Evolutionary conservation across 2,888 invertebrate genomes (phyloP), one percentile per base, ranked within the genome.

Genomic region (Glyphotaelius pellucidus): DNA sequence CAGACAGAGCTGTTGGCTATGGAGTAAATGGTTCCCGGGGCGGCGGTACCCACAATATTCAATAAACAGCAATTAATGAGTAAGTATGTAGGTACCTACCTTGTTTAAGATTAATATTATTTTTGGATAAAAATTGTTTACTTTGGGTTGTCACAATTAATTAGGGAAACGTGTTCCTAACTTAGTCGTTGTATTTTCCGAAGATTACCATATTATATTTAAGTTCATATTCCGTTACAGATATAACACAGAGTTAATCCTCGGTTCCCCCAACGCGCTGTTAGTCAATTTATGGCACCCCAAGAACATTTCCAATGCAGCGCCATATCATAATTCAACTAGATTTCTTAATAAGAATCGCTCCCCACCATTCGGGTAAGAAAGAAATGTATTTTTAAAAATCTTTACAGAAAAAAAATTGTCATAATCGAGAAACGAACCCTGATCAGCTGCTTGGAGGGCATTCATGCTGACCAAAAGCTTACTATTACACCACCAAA

Each of bases 311-410:
- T 89, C 42, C 80, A n/a, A 89, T 89, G 80, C 80, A 38, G 30
- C 2, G 25, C 52, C 15, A 84, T 84, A 79, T 52, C 42, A 90
- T 91, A 91, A 91, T 67, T 91, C 80, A 90, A 80, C 47, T n/a
- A 80, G 84, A 89, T 91, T 89, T 90, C 89, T 91, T 89, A 91
- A 91, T 91, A 91, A 91, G 52, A 52, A 52, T 19, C 9, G 25
- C 25, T 25, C 25, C 67, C 67, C n/a, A 67, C 19, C 25, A 25
- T 67, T 67, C 67, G 25, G 67, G 1, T 67, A 0, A 9, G 9
- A 25, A 25, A n/a, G 7, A n/a, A 67, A 25, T 67, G 67, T 25
- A 42, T 42, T 42, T 42, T 12, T 12, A 1, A 12, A 42, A 42
- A 42, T 12, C 42, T 42, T 1, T 9, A 0, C 9, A 38, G 9